Evolutionary conservation across 2,888 invertebrate genomes (phyloP).

Genomic region (Eueremaeus valkanovi): DNA sequence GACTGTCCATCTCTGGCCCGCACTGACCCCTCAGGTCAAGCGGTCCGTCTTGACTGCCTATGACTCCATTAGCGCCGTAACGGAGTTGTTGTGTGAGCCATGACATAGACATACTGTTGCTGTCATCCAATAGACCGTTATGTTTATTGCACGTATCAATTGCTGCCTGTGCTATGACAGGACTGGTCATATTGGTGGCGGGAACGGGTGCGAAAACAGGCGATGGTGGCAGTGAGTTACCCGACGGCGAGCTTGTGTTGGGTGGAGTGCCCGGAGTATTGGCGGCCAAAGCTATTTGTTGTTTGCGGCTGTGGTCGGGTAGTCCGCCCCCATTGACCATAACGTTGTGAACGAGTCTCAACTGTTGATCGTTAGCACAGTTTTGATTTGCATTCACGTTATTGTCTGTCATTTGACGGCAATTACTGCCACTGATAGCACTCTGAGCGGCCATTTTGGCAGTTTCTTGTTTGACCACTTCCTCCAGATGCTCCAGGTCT

Average conservation of each 20-base stretch:
- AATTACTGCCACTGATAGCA: not conserved
- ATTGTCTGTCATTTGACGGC: not conserved
- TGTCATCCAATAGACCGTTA: slow-evolving; percentile 43
- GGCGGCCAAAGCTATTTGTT: slow-evolving; percentile 42
- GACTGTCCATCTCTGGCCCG: slow-evolving; percentile 49
- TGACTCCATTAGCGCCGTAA: slow-evolving; percentile 40
- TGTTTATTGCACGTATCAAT: slow-evolving; percentile 38
- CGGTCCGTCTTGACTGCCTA: slow-evolving; percentile 58
- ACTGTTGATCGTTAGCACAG: slow-evolving; percentile 8
- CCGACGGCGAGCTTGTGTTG: slow-evolving; percentile 35
- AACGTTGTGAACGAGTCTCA: slow-evolving; percentile 23
- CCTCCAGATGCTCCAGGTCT: slow-evolving; percentile 34
- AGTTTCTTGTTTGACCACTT: slow-evolving; percentile 33
- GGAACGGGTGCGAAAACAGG: slow-evolving; percentile 43
- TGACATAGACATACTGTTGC: slow-evolving; percentile 40
- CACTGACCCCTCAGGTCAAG: slow-evolving; percentile 75
- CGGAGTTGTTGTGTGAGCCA: slow-evolving; percentile 43
- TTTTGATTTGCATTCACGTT: slow-evolving; percentile 22
- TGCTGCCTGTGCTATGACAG: slow-evolving; percentile 41
- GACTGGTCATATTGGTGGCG: slow-evolving; percentile 41
- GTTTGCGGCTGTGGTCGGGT: slow-evolving; percentile 36
- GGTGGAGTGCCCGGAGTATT: slow-evolving; percentile 42
- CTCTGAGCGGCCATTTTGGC: slow-evolving; percentile 8
- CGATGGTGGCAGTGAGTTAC: slow-evolving; percentile 42
- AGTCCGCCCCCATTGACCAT: slow-evolving; percentile 25